These are phyloP conservation scores for Bubo scandiacus DNA, from an alignment of 2,113 vertebrate genomes.

Conservation along the genomic window DNA sequence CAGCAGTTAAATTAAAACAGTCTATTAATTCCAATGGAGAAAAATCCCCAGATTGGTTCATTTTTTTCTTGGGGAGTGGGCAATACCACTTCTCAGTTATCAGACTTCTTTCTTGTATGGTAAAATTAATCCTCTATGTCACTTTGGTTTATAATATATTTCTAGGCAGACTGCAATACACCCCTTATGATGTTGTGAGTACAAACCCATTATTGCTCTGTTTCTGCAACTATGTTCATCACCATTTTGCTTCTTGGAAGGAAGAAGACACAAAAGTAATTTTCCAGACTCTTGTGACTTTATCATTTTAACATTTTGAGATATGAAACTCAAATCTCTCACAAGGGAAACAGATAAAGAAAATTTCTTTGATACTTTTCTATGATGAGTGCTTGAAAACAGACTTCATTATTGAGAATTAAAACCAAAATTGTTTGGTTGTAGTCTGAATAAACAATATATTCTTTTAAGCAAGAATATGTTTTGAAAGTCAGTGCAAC, in stretches of 20 bases:
- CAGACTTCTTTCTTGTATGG: background rate
- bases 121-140: background rate
- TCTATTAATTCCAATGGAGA: background rate
- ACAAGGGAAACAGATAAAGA: background rate
- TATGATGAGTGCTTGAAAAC: background rate
- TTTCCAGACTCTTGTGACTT: background rate
- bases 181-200: background rate
- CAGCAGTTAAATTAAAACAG: background rate
- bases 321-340: background rate
- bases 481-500: background rate
- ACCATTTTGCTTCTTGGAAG: background rate
- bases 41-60: rapidly evolving
- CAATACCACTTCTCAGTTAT: background rate
- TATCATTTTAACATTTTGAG: background rate
- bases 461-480: background rate
- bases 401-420: background rate
- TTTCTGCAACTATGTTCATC: background rate
- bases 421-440: background rate
- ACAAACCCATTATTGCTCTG: background rate
- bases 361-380: background rate
- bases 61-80: background rate
- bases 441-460: background rate
- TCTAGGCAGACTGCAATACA: background rate
- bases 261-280: background rate
- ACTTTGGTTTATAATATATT: background rate